phyloP scores from a whole-genome alignment of 2,888 invertebrate species.

The Catotricha subobsoleta region DNA sequence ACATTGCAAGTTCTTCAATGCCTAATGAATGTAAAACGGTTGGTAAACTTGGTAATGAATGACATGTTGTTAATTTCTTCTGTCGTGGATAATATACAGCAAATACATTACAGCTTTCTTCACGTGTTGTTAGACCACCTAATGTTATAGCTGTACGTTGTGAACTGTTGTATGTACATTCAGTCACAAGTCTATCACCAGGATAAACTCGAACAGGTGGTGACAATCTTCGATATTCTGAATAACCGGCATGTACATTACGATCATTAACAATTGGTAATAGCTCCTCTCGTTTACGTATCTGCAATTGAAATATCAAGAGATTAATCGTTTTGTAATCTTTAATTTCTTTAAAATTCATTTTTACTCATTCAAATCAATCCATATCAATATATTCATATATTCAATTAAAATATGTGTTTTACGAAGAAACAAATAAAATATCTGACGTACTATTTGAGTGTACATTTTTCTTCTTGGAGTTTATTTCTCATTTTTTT shows the following conservation, averaged over 20 bases:
- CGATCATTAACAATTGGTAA: slow-evolving; percentile 39
- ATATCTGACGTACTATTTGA: too few relatives aligned
- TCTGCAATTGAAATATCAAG: slow-evolving; percentile 11
- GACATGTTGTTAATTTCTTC: slow-evolving; percentile 36
- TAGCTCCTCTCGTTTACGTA: slow-evolving; percentile 34
- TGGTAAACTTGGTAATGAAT: slow-evolving; percentile 39
- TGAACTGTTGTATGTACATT: slow-evolving; percentile 42
- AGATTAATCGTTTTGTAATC: too few relatives aligned
- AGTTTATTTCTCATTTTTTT: too few relatives aligned
- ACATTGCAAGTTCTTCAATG: slow-evolving; percentile 39
- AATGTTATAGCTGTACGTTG: slow-evolving; percentile 37
- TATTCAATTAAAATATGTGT: too few relatives aligned
- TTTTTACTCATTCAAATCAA: background rate
- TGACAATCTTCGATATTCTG: slow-evolving; percentile 37
- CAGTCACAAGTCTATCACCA: slow-evolving; percentile 41
- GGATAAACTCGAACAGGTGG: slow-evolving; percentile 35
- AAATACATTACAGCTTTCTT: slow-evolving; percentile 41
- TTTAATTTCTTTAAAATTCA: too few relatives aligned
- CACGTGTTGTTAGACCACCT: slow-evolving; percentile 36
- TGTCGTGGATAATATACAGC: slow-evolving; percentile 41
- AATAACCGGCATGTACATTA: slow-evolving; percentile 42
- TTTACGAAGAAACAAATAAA: too few relatives aligned
- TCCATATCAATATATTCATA: background rate
- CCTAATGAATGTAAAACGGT: slow-evolving; percentile 41
- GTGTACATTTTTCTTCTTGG: too few relatives aligned